Base-by-base conservation (phyloP, 2,888 invertebrate species). In the Aspidiotus rigidus region DNA sequence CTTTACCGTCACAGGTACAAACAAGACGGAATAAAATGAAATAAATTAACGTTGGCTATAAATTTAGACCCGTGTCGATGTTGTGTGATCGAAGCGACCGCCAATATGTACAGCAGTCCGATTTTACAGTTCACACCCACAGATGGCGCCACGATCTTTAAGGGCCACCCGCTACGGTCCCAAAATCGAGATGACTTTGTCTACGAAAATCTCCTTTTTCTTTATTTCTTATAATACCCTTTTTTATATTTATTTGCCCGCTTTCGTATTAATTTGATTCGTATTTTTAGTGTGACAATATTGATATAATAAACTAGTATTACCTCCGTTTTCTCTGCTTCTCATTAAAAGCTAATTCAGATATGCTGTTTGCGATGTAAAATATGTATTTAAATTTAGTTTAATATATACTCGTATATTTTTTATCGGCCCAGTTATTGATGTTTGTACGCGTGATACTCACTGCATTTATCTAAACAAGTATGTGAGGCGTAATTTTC, bases 51-150 rank as follows among this genome's bases (percentile, higher is more conserved):
- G 59, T 39, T 28, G 59, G 59, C 59, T 13, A 59, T 59, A 59
- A 59, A 59, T 59, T 59, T 13, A 59, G 28, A 28, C 59, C 59
- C 59, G 59, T 59, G 59, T 59, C 59, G 59, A 59, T 59, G 17
- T 59, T 16, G 59, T 59, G 59, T 59, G 59, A 59, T 59, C 28
- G 59, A 28, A 59, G 59, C 59, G 28, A 59, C 59, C 59, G 59
- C 59, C 59, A 59, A 59, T 59, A 59, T 59, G 59, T 59, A 59
- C 59, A 59, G 39, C 59, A 59, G 59, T 59, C 59, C 17, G 17
- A 59, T 59, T 59, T 59, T 59, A 59, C 59, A 59, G 59, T 59
- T 59, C 59, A 59, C 59, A 59, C 59, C 59, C 59, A 59, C 59
- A 59, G 59, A 28, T 59, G 59, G 59, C 59, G 59, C 59, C 59